A percentile compares a stretch with the other conserved stretches of the same genome.
These are phyloP conservation scores for Scaptomyza polygonia DNA, from an alignment of 2,888 invertebrate species.

Conservation along the genomic window DNA sequence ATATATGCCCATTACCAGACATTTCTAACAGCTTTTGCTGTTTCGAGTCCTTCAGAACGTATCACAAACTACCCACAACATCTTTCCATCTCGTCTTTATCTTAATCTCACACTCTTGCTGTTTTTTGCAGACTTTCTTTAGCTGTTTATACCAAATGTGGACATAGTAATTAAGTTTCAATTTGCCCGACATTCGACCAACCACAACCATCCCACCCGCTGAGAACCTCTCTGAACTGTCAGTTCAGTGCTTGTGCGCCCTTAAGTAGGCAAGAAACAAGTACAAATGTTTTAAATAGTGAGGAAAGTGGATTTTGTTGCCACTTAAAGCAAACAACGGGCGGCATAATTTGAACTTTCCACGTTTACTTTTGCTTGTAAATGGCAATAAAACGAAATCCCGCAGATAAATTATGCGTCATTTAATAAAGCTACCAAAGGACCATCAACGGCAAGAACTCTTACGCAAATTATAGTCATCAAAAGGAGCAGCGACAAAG, in stretches of 20 bases:
- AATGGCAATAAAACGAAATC: slow-evolving; percentile 51
- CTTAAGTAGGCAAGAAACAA: slow-evolving; percentile 21
- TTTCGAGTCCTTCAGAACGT: not conserved
- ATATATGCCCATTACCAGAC: not conserved
- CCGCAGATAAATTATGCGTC: slow-evolving; percentile 62
- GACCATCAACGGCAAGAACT: slow-evolving; percentile 33
- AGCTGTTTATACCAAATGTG: slow-evolving; percentile 17
- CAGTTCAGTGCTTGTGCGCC: not conserved
- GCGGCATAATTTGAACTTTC: slow-evolving; percentile 27
- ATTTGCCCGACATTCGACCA: slow-evolving; percentile 35
- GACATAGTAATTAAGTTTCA: slow-evolving; percentile 58
- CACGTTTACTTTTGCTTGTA: slow-evolving; percentile 27
- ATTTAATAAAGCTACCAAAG: slow-evolving; percentile 63
- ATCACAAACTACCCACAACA: not conserved
- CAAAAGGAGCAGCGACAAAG: slow-evolving; percentile 36
- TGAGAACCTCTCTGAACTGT: not conserved
- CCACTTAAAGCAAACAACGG: slow-evolving; percentile 9
- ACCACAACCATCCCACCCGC: not conserved
- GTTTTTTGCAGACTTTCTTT: slow-evolving; percentile 3
- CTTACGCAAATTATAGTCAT: slow-evolving; percentile 63
- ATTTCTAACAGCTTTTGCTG: slow-evolving; percentile 7
- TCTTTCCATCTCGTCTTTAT: not conserved
- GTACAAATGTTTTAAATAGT: slow-evolving; percentile 19
- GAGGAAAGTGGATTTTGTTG: not conserved
- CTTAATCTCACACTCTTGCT: not conserved